phyloP scores from a whole-genome alignment of 2,888 invertebrate genomes.

The Lithophane leautieri region DNA sequence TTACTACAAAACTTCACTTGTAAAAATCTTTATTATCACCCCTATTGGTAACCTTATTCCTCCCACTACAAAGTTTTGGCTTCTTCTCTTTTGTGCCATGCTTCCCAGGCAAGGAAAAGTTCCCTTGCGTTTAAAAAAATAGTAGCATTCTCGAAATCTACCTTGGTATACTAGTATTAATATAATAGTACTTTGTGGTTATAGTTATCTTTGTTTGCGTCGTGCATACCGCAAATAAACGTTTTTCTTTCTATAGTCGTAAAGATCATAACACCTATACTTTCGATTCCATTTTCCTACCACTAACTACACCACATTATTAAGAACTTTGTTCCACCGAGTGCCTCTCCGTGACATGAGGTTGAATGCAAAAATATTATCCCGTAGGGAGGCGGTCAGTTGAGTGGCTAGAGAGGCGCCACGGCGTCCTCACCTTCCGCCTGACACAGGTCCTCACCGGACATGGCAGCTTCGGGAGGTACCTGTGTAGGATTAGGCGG shows the following conservation, averaged over 20 bases:
- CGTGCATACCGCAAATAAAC: too few relatives aligned
- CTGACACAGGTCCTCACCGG: too few relatives aligned
- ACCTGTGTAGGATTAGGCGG: too few relatives aligned
- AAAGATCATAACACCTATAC: background rate
- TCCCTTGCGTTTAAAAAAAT: background rate
- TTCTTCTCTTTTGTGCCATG: background rate
- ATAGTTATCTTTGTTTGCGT: too few relatives aligned
- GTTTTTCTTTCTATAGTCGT: too few relatives aligned
- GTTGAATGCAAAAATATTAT: conserved; percentile 78
- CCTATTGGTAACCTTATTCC: background rate
- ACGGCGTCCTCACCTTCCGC: too few relatives aligned
- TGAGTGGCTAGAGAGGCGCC: too few relatives aligned
- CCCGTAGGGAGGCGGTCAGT: conserved; percentile 61
- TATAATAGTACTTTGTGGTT: background rate
- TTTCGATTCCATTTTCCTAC: background rate
- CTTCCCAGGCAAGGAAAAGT: too few relatives aligned
- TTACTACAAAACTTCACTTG: background rate
- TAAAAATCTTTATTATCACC: background rate
- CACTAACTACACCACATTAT: conserved; percentile 57
- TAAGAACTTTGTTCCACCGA: conserved; percentile 68
- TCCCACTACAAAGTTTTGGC: background rate
- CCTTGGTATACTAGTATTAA: background rate
- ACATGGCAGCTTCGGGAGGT: too few relatives aligned
- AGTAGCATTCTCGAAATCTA: background rate
- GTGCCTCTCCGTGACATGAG: conserved; percentile 71